Base-by-base conservation (phyloP, 2,888 invertebrate species). In the Sceliomorpha sp. region DNA sequence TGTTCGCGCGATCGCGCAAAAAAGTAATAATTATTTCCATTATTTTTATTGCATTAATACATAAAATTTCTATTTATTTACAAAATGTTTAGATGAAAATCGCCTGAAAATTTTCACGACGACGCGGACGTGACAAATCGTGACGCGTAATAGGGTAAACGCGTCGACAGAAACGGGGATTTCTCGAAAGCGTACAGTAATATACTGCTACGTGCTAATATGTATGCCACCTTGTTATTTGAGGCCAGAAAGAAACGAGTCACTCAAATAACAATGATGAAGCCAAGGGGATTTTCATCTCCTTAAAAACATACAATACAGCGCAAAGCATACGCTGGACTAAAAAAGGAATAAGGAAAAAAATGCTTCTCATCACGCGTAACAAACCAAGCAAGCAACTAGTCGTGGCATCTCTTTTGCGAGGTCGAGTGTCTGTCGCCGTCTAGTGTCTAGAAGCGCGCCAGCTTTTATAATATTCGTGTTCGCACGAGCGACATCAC, bases 301-400 rank as follows among this genome's bases (percentile, higher is more conserved):
- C 13, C 47, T 63, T 48, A 48, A 55, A 63, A 63, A 20, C 34
- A 10, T 40, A 55, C 47, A 55, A 47, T 34, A 26, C 36, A 40
- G 37, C 39, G 27, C 29, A 45, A 9, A 26, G 20, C 13, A 37
- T 14, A 37, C 32, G 32, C 2, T 17, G 24, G 26, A 59, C 39
- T 31, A 13, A 34, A 47, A 37, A 32, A 37, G 53, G 47, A 53
- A 53, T 48, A 58, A 58, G 58, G 14, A 66, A 26, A 47, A 67
- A 63, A 58, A 55, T 53, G 37, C 34, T 50, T 48, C 31, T 47
- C 15, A 32, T 67, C 48, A 40, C 17, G 26, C 17, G 26, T 53
- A 67, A 67, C 66, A 55, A 67, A 59, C 58, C 48, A 48, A 53
- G 44, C 50, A 55, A 56, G 66, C 58, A 59, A 59, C 58, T 44